Evolutionary conservation across 2,888 invertebrate genomes (phyloP).

Genomic region (Onthophagus sagittarius): DNA sequence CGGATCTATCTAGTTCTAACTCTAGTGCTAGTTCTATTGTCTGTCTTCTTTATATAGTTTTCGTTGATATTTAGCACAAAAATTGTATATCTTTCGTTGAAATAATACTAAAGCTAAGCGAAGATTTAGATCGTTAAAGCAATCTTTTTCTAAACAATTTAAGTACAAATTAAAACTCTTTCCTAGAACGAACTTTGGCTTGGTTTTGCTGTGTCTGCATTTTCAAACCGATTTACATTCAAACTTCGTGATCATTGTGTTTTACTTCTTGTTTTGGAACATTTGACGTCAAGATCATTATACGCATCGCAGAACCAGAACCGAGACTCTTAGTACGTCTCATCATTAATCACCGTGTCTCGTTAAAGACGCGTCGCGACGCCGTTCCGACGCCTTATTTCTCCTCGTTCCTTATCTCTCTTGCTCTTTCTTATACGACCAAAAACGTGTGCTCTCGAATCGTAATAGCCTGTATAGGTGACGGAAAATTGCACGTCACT

Average conservation of each 20-base stretch:
- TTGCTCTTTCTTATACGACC: neutral
- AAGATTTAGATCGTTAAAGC: no score
- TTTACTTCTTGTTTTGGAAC: neutral
- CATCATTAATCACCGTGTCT: neutral
- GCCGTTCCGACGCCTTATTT: neutral
- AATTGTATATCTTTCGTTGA: no score
- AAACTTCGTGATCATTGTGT: neutral
- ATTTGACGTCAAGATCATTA: neutral
- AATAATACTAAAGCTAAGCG: no score
- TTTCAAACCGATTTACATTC: no score
- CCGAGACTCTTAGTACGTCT: neutral
- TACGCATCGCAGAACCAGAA: neutral
- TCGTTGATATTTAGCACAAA: no score
- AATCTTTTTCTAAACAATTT: no score
- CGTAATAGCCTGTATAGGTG: neutral
- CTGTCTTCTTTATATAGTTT: no score
- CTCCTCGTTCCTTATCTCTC: neutral
- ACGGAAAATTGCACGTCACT: neutral
- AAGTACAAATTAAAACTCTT: no score
- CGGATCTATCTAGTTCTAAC: no score
- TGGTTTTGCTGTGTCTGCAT: no score
- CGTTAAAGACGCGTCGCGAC: neutral
- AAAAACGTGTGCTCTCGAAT: neutral
- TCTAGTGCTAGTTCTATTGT: no score
- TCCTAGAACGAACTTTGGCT: no score